phyloP scores from a whole-genome alignment of 2,113 vertebrate genomes.

The Meriones unguiculatus region DNA sequence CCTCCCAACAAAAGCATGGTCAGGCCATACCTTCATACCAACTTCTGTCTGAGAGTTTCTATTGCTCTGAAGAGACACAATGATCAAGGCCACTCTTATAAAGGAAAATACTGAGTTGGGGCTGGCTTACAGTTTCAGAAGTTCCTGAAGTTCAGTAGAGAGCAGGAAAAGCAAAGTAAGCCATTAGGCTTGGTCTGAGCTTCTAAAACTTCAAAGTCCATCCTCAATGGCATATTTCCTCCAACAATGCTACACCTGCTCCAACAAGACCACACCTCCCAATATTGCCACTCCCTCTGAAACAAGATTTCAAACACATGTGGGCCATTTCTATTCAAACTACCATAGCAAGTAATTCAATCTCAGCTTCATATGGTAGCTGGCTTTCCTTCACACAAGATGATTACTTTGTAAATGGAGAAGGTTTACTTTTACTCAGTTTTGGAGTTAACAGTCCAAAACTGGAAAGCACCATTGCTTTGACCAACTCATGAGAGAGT shows the following conservation, averaged over 20 bases:
- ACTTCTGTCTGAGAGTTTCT: not conserved
- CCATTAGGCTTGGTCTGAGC: not conserved
- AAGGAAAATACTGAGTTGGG: not conserved
- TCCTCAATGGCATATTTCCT: not conserved
- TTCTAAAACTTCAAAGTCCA: not conserved
- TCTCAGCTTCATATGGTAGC: not conserved
- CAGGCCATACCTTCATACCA: too few species aligned
- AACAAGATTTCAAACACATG: not conserved
- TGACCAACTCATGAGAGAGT: not conserved
- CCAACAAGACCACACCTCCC: not conserved
- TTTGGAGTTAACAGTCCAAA: not conserved
- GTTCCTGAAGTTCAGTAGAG: not conserved
- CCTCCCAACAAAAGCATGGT: too few species aligned
- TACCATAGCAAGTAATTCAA: not conserved
- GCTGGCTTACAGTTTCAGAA: not conserved
- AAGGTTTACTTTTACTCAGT: too few species aligned
- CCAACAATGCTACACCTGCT: not conserved
- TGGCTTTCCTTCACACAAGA: not conserved
- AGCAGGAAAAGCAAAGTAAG: not conserved
- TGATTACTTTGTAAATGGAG: not conserved
- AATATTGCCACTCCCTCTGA: not conserved
- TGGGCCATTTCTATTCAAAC: not conserved
- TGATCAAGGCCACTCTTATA: not conserved
- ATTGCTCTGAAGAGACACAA: not conserved
- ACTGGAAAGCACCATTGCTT: not conserved